phyloP scores from a whole-genome alignment of 2,888 invertebrate species.

The Sarcophaga carnaria region DNA sequence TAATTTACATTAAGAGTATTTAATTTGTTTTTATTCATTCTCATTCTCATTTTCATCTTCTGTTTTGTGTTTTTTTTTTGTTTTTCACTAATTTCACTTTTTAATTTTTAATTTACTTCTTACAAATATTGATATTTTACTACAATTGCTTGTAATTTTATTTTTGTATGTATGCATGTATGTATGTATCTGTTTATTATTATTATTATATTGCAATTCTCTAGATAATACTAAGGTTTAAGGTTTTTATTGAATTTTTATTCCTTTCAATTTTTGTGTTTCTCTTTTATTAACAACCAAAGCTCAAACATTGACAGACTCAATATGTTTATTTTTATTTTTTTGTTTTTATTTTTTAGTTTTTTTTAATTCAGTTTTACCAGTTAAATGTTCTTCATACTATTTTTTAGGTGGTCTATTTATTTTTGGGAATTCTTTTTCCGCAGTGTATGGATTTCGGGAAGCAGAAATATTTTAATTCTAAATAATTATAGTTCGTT shows the following conservation, averaged over 20 bases:
- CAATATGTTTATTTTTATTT: slow-evolving; percentile 24
- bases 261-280: not conserved
- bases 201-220: no score
- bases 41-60: not conserved
- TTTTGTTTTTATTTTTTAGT: slow-evolving; percentile 6
- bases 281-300: slow-evolving; percentile 74
- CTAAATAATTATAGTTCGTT: slow-evolving; percentile 65
- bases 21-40: slow-evolving; percentile 36
- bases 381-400: not conserved
- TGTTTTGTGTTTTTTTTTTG: slow-evolving; percentile 12
- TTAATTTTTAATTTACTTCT: not conserved
- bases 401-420: slow-evolving; percentile 67
- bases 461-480: slow-evolving; percentile 55
- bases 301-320: slow-evolving; percentile 76
- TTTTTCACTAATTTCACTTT: not conserved
- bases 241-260: not conserved
- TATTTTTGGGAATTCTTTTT: slow-evolving; percentile 54
- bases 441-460: slow-evolving; percentile 53
- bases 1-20: slow-evolving; percentile 36
- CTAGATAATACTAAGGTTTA: no score
- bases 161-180: not conserved
- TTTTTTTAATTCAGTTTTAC: not conserved
- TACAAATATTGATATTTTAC: slow-evolving; percentile 63
- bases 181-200: no score
- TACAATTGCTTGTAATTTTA: slow-evolving; percentile 64